Evolutionary conservation across 2,888 invertebrate species (phyloP).

Genomic region (Dromius quadrimaculatus): DNA sequence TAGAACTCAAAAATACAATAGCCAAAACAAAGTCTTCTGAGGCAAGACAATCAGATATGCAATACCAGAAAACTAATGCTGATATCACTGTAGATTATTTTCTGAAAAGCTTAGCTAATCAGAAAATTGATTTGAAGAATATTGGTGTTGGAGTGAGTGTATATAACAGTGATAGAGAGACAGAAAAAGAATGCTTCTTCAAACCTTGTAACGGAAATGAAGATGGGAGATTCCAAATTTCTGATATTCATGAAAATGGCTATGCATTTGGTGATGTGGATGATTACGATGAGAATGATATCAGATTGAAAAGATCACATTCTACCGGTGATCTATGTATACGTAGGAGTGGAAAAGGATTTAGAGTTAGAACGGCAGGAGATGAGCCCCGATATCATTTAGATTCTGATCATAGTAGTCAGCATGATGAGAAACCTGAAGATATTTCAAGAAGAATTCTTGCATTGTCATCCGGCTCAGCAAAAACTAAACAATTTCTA

Average conservation of each 20-base stretch:
- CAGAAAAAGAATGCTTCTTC: conserved; percentile 63
- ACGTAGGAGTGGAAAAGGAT: conserved; percentile 62
- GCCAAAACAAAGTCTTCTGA: conserved; percentile 34
- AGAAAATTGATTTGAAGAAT: conserved; percentile 66
- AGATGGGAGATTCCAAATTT: conserved; percentile 69
- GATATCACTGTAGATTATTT: conserved; percentile 70
- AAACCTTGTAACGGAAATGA: conserved; percentile 66
- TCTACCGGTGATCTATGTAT: conserved; percentile 69
- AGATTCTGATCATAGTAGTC: conserved; percentile 69
- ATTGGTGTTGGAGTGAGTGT: conserved; percentile 61
- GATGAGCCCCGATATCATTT: conserved; percentile 68
- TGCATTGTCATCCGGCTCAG: conserved; percentile 63
- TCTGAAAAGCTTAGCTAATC: conserved; percentile 68
- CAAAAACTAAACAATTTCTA: conserved; percentile 62
- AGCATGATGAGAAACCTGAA: conserved; percentile 69
- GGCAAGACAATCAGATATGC: conserved; percentile 44
- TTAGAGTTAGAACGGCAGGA: conserved; percentile 61
- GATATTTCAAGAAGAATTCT: conserved; percentile 65
- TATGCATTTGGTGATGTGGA: conserved; percentile 63
- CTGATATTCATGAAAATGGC: conserved; percentile 69
- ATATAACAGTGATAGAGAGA: conserved; percentile 60
- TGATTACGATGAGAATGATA: conserved; percentile 64
- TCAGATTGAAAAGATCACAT: conserved; percentile 66
- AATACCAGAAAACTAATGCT: conserved; percentile 65
- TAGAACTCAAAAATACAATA: neutral